A percentile compares a stretch with the other conserved stretches of the same genome.
phyloP scores from a whole-genome alignment of 2,888 invertebrate genomes.

The Caenorhabditis sp. region DNA sequence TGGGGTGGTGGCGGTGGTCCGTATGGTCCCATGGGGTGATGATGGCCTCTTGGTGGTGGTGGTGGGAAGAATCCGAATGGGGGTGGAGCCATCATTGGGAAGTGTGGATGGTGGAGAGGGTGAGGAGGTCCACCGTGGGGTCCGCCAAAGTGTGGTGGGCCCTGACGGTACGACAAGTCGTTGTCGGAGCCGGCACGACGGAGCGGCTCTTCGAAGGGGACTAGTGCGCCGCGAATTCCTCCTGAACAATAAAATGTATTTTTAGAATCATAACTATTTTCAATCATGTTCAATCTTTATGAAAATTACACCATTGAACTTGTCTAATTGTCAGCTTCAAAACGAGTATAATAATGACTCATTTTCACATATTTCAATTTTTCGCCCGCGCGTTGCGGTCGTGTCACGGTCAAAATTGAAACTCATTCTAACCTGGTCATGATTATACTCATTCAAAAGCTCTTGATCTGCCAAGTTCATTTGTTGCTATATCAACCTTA shows the following conservation, averaged over 20 bases:
- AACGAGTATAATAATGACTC: too few relatives aligned
- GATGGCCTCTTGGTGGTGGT: constrained; percentile 35
- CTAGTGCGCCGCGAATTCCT: constrained; percentile 62
- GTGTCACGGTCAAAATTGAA: background rate
- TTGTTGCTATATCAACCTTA: background rate
- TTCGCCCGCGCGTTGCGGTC: too few relatives aligned
- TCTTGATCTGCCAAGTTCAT: too few relatives aligned
- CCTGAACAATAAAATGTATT: too few relatives aligned
- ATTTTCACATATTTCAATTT: too few relatives aligned
- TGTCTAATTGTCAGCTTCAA: too few relatives aligned
- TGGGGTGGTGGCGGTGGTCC: constrained; percentile 60
- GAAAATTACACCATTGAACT: too few relatives aligned
- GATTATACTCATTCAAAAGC: too few relatives aligned
- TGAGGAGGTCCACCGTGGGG: constrained; percentile 30
- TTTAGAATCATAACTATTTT: too few relatives aligned
- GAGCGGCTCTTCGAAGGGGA: constrained; percentile 66
- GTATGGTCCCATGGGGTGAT: background rate
- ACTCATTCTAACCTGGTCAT: too few relatives aligned
- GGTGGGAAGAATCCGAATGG: constrained; percentile 67
- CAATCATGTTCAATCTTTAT: too few relatives aligned
- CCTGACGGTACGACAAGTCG: constrained; percentile 58
- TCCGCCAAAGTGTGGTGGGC: constrained; percentile 44
- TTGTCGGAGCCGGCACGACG: constrained; percentile 70
- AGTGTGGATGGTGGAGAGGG: constrained; percentile 40
- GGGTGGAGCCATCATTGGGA: constrained; percentile 54